Evolutionary conservation across 2,797 vertebrate species (phyloP).

Genomic region (Acrossocheilus fasciatus): DNA sequence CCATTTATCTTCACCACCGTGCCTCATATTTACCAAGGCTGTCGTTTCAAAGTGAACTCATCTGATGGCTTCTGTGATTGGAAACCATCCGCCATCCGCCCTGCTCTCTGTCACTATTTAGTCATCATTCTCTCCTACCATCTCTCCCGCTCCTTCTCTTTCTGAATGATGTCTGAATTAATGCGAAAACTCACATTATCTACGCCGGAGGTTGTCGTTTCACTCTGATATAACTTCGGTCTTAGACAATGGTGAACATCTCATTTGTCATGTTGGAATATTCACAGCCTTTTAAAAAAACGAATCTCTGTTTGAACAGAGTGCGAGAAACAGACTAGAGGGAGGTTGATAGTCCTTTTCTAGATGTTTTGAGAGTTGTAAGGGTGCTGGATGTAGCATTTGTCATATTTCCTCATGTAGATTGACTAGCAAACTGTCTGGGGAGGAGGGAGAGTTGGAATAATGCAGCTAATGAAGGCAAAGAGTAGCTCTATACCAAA

Average conservation of each 20-base stretch:
- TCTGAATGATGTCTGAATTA: constrained; percentile 42
- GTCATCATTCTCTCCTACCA: constrained; percentile 25
- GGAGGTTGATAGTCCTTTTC: constrained; percentile 24
- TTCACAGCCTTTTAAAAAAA: constrained; percentile 35
- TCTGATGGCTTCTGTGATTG: constrained; percentile 64
- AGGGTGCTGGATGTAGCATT: constrained; percentile 33
- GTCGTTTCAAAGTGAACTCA: constrained; percentile 41
- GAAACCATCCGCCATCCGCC: constrained; percentile 33
- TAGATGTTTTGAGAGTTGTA: constrained; percentile 16
- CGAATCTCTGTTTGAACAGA: background rate
- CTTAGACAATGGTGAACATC: constrained; percentile 35
- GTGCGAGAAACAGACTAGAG: background rate
- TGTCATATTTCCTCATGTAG: constrained; percentile 11
- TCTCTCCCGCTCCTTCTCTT: background rate
- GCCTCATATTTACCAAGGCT: constrained; percentile 59
- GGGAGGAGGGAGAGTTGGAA: background rate
- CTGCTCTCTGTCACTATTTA: constrained; percentile 10
- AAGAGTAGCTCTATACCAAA: background rate
- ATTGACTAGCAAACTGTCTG: constrained; percentile 10
- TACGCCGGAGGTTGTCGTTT: constrained; percentile 21
- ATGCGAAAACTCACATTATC: constrained; percentile 41
- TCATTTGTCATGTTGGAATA: constrained; percentile 39
- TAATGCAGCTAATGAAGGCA: constrained; percentile 10
- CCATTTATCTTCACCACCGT: constrained; percentile 60
- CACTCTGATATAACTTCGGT: constrained; percentile 47